Conservation (phyloP, 1,140 invertebrate species). For the Phortica variegata region DNA sequence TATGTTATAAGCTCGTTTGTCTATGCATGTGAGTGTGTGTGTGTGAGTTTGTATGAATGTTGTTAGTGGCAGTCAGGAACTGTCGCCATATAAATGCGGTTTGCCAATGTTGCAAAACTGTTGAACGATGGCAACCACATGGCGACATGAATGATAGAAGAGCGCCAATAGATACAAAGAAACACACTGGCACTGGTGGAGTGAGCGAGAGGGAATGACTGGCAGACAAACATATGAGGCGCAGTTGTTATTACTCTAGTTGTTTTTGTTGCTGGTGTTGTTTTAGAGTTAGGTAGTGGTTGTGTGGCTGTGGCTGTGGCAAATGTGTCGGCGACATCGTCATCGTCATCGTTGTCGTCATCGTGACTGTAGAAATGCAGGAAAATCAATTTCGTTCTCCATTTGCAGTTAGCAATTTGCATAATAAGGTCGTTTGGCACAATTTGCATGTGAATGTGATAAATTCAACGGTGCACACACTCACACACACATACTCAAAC, state of each 20-base stretch:
- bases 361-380: conserved; percentile 43
- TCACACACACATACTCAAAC: neutral
- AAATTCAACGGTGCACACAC: conserved; percentile 45
- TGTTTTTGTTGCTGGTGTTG: conserved; percentile 3
- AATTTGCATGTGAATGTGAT: conserved; percentile 58
- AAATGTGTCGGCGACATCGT: neutral
- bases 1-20: too few species aligned
- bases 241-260: neutral
- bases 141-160: conserved; percentile 14
- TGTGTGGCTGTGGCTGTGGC: too few species aligned
- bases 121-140: conserved; percentile 35
- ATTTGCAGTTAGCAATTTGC: conserved; percentile 58
- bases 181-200: neutral
- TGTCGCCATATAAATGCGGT: conserved; percentile 28
- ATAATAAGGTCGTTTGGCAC: conserved; percentile 58
- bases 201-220: neutral
- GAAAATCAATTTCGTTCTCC: conserved; percentile 57
- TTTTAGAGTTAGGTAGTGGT: neutral
- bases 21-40: too few species aligned
- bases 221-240: conserved; percentile 9
- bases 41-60: neutral
- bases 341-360: conserved; percentile 2
- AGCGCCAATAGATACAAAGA: neutral
- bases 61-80: conserved; percentile 3
- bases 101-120: conserved; percentile 43